Conservation (phyloP, 1,140 invertebrate genomes). For the Polypedilum vanderplanki region DNA sequence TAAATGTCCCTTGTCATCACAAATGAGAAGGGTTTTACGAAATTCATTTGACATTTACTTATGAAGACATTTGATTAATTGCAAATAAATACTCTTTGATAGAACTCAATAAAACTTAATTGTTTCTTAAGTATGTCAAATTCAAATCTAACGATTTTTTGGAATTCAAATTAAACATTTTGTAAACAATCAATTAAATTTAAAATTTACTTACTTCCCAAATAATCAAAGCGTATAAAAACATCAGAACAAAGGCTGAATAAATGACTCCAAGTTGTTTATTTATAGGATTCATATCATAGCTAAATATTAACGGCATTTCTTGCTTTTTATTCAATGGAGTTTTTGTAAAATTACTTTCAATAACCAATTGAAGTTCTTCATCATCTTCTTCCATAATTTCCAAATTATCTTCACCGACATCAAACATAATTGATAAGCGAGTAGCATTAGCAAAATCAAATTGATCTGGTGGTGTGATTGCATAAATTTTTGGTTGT, state of each 20-base stretch:
- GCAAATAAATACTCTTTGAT: too few species aligned
- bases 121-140: too few species aligned
- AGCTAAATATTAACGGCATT: slow-evolving; percentile 43
- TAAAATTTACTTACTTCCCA: slow-evolving; percentile 54
- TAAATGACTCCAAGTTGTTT: slow-evolving; percentile 54
- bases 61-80: too few species aligned
- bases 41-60: too few species aligned
- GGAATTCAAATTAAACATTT: too few species aligned
- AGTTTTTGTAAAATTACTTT: slow-evolving; percentile 33
- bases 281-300: slow-evolving; percentile 53
- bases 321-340: slow-evolving; percentile 32
- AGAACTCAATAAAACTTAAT: too few species aligned
- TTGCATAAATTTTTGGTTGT: background rate
- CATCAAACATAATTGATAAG: background rate
- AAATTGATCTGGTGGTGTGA: slow-evolving; percentile 36
- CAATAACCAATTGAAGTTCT: slow-evolving; percentile 31
- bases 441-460: background rate
- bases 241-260: slow-evolving; percentile 56
- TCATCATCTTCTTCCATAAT: slow-evolving; percentile 36
- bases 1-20: too few species aligned
- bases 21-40: too few species aligned
- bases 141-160: too few species aligned
- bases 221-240: slow-evolving; percentile 66
- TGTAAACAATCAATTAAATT: too few species aligned
- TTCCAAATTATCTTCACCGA: slow-evolving; percentile 16